Conservation (phyloP, 2,797 vertebrate species). For the Nasua narica region DNA sequence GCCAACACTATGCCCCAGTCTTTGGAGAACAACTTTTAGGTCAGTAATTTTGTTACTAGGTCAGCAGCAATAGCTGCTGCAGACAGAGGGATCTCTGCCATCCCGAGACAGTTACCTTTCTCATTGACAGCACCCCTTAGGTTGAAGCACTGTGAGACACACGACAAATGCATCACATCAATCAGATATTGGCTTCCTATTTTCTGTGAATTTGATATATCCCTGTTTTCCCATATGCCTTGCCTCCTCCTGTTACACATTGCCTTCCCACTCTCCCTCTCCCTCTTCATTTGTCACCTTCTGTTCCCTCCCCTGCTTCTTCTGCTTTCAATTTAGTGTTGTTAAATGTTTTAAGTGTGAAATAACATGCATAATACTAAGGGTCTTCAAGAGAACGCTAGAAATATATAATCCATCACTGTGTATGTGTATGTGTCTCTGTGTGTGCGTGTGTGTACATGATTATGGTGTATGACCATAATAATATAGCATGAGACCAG, state of each 20-base stretch:
- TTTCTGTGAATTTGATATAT: constrained; percentile 31
- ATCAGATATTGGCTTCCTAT: constrained; percentile 30
- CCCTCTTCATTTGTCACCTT: constrained; percentile 64
- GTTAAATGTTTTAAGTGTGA: constrained; percentile 54
- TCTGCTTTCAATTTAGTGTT: constrained; percentile 60
- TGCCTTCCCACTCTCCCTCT: constrained; percentile 62
- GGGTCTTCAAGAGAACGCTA: neutral
- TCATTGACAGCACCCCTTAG: neutral
- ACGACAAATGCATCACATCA: neutral
- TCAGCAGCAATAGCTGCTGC: neutral
- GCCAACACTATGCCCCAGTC: neutral
- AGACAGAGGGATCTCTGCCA: neutral
- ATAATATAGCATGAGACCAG: neutral
- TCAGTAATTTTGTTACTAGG: neutral
- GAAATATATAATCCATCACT: neutral
- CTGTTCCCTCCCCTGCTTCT: constrained; percentile 71
- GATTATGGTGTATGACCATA: neutral
- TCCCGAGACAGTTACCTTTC: neutral
- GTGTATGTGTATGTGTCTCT: neutral
- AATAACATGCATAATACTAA: neutral
- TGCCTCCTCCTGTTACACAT: constrained; percentile 1
- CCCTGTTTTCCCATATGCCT: constrained; percentile 45
- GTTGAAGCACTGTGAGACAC: neutral
- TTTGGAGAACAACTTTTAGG: neutral
- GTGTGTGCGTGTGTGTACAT: neutral